These are phyloP conservation scores for Caenorhabditis macrosperma DNA, from an alignment of 2,888 invertebrate genomes.

Conservation along the genomic window DNA sequence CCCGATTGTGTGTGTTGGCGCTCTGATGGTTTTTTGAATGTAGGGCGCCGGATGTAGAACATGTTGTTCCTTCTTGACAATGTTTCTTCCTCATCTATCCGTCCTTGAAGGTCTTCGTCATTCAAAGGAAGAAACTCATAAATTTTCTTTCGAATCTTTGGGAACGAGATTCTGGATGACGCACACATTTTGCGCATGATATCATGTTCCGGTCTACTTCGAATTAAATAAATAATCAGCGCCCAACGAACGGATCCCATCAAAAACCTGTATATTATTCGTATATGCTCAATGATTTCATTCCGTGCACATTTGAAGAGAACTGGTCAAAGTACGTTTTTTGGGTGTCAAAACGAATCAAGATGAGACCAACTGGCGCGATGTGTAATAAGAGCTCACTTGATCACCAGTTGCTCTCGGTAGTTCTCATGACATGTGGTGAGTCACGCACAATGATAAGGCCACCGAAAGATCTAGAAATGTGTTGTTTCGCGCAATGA, in stretches of 20 bases:
- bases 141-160: background rate
- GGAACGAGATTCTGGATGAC: slow-evolving; percentile 5
- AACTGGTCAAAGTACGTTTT: background rate
- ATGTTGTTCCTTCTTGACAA: too few species aligned
- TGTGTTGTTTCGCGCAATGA: background rate
- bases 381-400: background rate
- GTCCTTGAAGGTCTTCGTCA: background rate
- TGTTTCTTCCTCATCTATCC: background rate
- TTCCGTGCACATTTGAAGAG: background rate
- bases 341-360: too few species aligned
- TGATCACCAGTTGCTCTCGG: background rate
- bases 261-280: background rate
- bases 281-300: background rate
- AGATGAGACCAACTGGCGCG: background rate
- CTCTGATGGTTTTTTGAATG: too few species aligned
- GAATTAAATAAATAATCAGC: background rate
- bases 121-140: slow-evolving; percentile 5
- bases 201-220: slow-evolving; percentile 45
- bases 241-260: background rate
- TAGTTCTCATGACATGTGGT: background rate
- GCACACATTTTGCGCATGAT: slow-evolving; percentile 17
- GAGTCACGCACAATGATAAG: background rate
- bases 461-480: background rate
- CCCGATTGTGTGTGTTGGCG: too few species aligned
- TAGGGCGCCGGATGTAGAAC: too few species aligned